phyloP scores from a whole-genome alignment of 2,113 vertebrate species.

The Syngnathoides biaculeatus region DNA sequence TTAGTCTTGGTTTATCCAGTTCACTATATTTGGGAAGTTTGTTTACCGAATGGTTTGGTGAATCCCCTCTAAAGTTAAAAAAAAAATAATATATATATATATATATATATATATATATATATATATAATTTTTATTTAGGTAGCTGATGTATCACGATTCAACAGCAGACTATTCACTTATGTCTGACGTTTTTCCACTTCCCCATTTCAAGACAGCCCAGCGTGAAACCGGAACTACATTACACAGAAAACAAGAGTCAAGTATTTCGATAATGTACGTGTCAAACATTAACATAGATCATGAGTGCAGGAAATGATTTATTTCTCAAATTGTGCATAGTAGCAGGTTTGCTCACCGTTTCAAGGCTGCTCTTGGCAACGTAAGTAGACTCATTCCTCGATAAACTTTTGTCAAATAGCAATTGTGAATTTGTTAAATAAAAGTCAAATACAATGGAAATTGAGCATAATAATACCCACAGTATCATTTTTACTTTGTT shows the following conservation, averaged over 20 bases:
- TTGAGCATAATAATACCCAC: neutral
- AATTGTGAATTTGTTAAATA: neutral
- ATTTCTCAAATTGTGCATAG: neutral
- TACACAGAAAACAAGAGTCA: slow-evolving; percentile 39
- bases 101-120: too few relatives aligned
- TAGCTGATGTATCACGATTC: slow-evolving; percentile 30
- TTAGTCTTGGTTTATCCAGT: too few relatives aligned
- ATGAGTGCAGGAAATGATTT: slow-evolving; percentile 1
- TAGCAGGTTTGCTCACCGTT: slow-evolving; percentile 15
- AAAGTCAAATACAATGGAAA: neutral
- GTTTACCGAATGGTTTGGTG: neutral
- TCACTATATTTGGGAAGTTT: neutral
- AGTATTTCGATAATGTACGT: slow-evolving; percentile 1
- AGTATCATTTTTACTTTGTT: neutral
- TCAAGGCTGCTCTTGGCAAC: slow-evolving; percentile 18
- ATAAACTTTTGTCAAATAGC: neutral
- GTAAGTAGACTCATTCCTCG: slow-evolving; percentile 15
- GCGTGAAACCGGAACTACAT: slow-evolving; percentile 47
- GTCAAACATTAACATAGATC: neutral
- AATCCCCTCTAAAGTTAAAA: too few relatives aligned
- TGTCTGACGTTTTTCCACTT: slow-evolving; percentile 20
- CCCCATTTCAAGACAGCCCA: neutral
- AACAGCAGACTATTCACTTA: slow-evolving; percentile 15
- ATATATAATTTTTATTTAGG: neutral
- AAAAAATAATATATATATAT: too few relatives aligned